Base-by-base conservation (phyloP, 2,797 vertebrate genomes). In the Bufotes viridis region DNA sequence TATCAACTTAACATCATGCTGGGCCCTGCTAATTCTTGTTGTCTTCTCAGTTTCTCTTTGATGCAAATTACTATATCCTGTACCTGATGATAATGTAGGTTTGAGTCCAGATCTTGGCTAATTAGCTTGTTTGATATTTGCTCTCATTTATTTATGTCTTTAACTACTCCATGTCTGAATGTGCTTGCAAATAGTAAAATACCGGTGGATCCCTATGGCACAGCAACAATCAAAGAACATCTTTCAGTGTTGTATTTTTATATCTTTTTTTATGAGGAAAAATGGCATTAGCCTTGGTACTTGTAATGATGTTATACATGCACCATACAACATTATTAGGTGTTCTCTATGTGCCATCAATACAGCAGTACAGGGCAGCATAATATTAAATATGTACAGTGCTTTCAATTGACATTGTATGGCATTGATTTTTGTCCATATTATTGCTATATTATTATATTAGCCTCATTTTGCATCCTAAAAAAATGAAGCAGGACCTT, bases 1-100 rank as follows among this genome's bases (percentile, higher is more conserved):
- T 70, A 89, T 89, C 88, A 87, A 76, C 84, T 86, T 89, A 82
- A 83, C 74, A 72, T 61, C 88, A 87, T 24, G 74, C 88, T 87
- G 88, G 49, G 80, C 69, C 24, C 74, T 42, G 84, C 80, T 87
- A 83, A 83, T 79, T 83, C 84, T 34, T 26, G 26, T 83, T 22
- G 24, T 60, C 70, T 82, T 42, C 74, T 89, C 65, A 2, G 17
- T 72, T 55, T n/a, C 58, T 26, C 60, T 70, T 26, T 69, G 70
- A 69, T 24, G 20, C 8, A 8, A 85, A 75, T 81, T 14, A 15
- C 70, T 61, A 22, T 76, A 69, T 86, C 26, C 18, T 22, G 22
- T 57, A 78, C 79, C 58, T 60, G n/a, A 34, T 78, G 58, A 26
- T 83, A 75, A 86, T 82, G 70, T 22, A 34, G 51, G 51, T 49